Conservation (phyloP, 2,113 vertebrate genomes). For the Myiagra hebetior region DNA sequence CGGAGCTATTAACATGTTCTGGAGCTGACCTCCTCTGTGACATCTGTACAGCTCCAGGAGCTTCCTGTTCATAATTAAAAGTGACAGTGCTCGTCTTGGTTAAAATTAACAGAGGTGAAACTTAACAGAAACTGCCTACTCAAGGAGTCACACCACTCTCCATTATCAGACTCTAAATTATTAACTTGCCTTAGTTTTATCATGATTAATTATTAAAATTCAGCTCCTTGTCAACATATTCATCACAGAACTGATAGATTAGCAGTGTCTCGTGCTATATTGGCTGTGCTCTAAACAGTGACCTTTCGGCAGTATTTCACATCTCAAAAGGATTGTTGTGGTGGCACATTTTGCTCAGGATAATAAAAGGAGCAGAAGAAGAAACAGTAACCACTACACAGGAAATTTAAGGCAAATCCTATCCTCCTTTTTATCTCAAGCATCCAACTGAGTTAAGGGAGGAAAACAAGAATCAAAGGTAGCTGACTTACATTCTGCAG, state of each 20-base stretch:
- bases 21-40: background rate
- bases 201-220: conserved; percentile 74
- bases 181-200: conserved; percentile 63
- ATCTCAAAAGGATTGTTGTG: conserved; percentile 41
- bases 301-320: conserved; percentile 58
- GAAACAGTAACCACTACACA: background rate
- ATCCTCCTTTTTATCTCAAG: background rate
- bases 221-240: conserved; percentile 61
- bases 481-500: background rate
- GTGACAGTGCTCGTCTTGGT: conserved; percentile 22
- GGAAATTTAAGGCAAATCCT: background rate
- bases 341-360: conserved; percentile 6
- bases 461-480: background rate
- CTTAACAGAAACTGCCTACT: conserved; percentile 48
- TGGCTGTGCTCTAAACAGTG: conserved; percentile 45
- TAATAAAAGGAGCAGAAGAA: background rate
- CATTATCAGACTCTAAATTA: conserved; percentile 58
- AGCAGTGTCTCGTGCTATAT: conserved; percentile 22
- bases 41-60: background rate
- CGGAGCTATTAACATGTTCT: background rate
- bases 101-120: conserved; percentile 62
- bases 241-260: conserved; percentile 41
- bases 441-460: background rate
- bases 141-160: conserved; percentile 33
- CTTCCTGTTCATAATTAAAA: conserved; percentile 23